Evolutionary conservation across 2,888 invertebrate species (phyloP), one percentile per base, ranked within the genome.

Genomic region (Dione juno): DNA sequence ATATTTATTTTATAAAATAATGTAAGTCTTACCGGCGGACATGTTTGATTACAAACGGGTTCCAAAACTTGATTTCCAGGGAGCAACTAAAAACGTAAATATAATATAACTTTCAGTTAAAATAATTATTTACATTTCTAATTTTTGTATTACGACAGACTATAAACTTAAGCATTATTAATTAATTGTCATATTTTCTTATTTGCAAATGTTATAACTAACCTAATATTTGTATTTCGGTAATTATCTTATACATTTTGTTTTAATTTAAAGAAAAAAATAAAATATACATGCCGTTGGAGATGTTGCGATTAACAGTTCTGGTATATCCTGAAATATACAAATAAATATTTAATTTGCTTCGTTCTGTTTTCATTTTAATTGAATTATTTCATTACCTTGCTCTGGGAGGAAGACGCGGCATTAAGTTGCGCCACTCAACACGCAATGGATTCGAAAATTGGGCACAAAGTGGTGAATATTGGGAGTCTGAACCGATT

Each of bases 21-120:
- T 48, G 11, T 19, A 19, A 58, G 48, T 76, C 87, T 86, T 75
- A 91, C 91, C 35, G 85, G 80, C 0, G 90, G 90, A 66, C 91
- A 92, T 0, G 90, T 85, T 0, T 74, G 75, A 50, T 88, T 89
- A 50, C 90, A 90, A 7, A 76, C 69, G 0, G 75, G 70, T 19
- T 76, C 65, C 1, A 80, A 58, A 7, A 54, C 19, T 19, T 81
- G 79, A 14, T 77, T 71, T 1, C 70, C 72, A 43, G 74, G 69
- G 66, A 0, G 81, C 52, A 13, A 21, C 52, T 59, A 58, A 3
- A 43, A 61, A n/a, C 57, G 1, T 21, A 41, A 41, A 66, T 21
- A 53, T 28, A 37, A 50, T 16, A n/a, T n/a, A n/a, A n/a, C n/a
- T n/a, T n/a, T n/a, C n/a, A n/a, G n/a, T n/a, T n/a, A n/a, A n/a